phyloP scores from a whole-genome alignment of 2,888 invertebrate species.

The Ecdyonurus torrentis region DNA sequence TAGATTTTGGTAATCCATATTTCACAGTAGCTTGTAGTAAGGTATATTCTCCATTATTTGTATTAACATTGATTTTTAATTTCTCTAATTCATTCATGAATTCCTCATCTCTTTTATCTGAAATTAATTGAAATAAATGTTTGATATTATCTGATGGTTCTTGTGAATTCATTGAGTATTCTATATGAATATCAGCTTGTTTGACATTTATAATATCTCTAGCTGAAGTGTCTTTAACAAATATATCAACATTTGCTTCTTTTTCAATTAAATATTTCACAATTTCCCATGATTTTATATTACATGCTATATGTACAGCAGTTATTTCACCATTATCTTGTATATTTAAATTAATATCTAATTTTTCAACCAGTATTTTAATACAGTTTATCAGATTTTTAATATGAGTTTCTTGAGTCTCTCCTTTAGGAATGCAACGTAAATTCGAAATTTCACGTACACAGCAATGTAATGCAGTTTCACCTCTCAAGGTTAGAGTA shows the following conservation, averaged over 20 bases:
- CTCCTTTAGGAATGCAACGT: too few species aligned
- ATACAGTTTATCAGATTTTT: not conserved
- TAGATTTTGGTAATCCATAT: not conserved
- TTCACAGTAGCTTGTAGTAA: not conserved
- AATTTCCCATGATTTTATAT: constrained; percentile 10
- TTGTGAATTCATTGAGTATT: not conserved
- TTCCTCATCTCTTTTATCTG: not conserved
- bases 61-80: not conserved
- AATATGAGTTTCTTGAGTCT: not conserved
- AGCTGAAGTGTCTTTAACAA: constrained; percentile 10
- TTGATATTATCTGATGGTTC: not conserved
- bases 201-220: constrained; percentile 10
- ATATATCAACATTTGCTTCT: constrained; percentile 10
- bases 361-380: not conserved
- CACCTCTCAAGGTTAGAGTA: constrained; percentile 6
- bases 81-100: not conserved
- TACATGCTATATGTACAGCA: constrained; percentile 13
- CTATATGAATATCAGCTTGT: constrained; percentile 7
- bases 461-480: constrained; percentile 16
- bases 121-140: not conserved
- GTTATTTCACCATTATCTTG: constrained; percentile 1
- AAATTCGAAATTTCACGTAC: constrained; percentile 10
- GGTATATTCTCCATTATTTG: not conserved
- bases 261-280: constrained; percentile 10
- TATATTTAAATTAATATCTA: not conserved